Conservation (phyloP, 2,888 invertebrate species). For the Galeopsomyia nigrocyanea region DNA sequence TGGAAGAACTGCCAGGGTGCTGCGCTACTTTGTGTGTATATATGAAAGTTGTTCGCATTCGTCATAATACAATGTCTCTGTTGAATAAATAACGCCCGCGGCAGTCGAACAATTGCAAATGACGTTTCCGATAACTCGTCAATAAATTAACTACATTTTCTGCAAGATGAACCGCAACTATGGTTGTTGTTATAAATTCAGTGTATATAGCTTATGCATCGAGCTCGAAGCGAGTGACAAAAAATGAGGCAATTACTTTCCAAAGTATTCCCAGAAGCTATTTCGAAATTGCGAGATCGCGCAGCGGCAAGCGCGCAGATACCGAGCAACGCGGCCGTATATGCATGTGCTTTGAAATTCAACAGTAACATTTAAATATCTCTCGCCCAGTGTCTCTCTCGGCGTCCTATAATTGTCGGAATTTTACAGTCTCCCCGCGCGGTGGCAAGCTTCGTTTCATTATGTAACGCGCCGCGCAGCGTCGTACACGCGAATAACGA, state of each 20-base stretch:
- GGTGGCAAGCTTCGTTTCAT: conserved; percentile 29
- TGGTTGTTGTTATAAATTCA: too few relatives aligned
- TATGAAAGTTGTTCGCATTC: too few relatives aligned
- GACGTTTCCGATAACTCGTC: too few relatives aligned
- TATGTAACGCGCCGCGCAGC: conserved; percentile 28
- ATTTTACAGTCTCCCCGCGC: conserved; percentile 28
- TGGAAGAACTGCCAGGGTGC: not conserved
- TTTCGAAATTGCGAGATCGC: not conserved
- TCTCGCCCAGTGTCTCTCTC: not conserved
- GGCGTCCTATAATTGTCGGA: conserved; percentile 25
- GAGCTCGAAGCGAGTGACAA: not conserved
- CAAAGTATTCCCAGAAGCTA: not conserved
- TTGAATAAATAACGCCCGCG: too few relatives aligned
- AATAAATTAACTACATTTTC: not conserved
- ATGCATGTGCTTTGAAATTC: conserved; percentile 14
- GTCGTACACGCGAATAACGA: conserved; percentile 35
- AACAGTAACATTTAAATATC: conserved; percentile 1
- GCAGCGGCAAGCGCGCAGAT: too few relatives aligned
- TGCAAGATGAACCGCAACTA: not conserved
- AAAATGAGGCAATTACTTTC: too few relatives aligned
- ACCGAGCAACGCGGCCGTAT: not conserved
- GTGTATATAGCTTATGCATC: not conserved
- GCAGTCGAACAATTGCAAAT: too few relatives aligned
- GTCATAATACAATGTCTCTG: too few relatives aligned
- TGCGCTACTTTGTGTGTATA: not conserved